These are phyloP conservation scores for Ctenoplectra terminalis DNA, from an alignment of 1,140 invertebrate genomes.

Conservation along the genomic window DNA sequence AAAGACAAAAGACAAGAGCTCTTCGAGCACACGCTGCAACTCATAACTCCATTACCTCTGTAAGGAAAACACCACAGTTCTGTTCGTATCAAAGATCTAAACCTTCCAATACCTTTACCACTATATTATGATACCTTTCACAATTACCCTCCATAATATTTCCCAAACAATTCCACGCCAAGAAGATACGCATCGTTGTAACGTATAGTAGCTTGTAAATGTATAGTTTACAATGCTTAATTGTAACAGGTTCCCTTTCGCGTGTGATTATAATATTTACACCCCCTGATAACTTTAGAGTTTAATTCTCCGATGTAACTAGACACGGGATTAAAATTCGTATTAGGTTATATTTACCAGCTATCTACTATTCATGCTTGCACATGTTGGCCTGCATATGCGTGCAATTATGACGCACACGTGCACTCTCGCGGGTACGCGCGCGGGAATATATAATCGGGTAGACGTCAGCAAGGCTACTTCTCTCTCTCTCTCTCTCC, in stretches of 20 bases:
- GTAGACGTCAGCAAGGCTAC: constrained; percentile 1
- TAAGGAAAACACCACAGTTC: background rate
- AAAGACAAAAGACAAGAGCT: constrained; percentile 14
- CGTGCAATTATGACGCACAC: constrained; percentile 66
- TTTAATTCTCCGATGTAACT: no score
- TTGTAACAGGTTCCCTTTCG: no score
- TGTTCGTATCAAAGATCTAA: background rate
- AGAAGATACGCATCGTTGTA: no score
- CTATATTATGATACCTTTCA: background rate
- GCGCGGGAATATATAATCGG: background rate
- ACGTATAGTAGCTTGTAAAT: no score
- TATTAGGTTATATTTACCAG: background rate
- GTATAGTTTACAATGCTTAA: no score
- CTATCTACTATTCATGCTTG: background rate
- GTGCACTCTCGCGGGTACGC: constrained; percentile 40
- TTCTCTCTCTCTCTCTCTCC: background rate
- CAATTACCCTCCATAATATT: constrained; percentile 6
- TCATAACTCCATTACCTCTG: background rate
- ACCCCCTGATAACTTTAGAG: no score
- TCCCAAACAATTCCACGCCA: background rate
- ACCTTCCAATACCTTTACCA: background rate
- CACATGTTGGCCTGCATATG: constrained; percentile 1
- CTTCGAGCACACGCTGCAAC: background rate
- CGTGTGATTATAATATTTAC: no score
- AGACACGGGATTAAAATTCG: background rate